Evolutionary conservation across 2,113 vertebrate species (phyloP).

Genomic region (Anarhynchus alexandrinus): DNA sequence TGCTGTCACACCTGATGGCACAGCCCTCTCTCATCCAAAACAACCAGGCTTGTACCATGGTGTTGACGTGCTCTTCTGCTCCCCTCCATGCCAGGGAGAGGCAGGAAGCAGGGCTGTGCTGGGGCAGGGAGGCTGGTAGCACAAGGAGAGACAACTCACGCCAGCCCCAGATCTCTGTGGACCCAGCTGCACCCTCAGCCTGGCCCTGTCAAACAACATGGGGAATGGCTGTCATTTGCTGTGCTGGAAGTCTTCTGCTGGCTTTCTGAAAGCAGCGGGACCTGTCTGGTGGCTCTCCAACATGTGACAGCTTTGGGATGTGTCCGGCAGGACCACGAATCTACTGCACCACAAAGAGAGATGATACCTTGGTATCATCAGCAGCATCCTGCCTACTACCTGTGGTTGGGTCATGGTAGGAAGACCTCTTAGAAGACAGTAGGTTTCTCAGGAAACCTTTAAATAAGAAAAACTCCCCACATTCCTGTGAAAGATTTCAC

Average conservation of each 20-base stretch:
- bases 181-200: neutral
- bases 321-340: neutral
- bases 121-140: neutral
- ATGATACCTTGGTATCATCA: neutral
- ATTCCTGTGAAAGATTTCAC: neutral
- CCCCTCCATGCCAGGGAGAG: neutral
- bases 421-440: neutral
- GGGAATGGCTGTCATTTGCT: neutral
- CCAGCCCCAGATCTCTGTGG: neutral
- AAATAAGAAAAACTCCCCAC: neutral
- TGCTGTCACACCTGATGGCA: neutral
- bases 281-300: neutral
- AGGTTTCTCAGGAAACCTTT: conserved; percentile 4
- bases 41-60: neutral
- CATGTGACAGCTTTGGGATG: neutral
- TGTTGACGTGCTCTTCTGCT: neutral
- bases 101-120: neutral
- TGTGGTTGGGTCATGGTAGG: neutral
- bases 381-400: neutral
- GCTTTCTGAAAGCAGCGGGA: neutral
- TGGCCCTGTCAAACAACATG: neutral
- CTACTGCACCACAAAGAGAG: neutral
- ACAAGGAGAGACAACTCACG: neutral
- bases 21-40: neutral
- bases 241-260: neutral